Conservation (phyloP, 2,797 vertebrate genomes). For the Chaetophractus vellerosus region DNA sequence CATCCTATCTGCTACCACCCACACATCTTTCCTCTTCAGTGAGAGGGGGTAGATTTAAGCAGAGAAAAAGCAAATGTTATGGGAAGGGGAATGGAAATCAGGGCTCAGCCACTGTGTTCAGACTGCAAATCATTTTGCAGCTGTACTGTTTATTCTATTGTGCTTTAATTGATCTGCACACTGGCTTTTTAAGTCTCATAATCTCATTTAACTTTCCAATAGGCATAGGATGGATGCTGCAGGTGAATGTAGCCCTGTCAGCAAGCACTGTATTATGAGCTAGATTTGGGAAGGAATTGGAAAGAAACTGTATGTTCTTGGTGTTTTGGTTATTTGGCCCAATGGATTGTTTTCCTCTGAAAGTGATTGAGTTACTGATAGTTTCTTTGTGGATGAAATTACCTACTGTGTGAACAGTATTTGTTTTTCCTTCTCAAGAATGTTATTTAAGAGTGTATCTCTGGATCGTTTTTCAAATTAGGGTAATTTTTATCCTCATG, state of each 20-base stretch:
- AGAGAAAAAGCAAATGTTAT: conserved; percentile 37
- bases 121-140: background rate
- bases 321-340: conserved; percentile 44
- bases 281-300: background rate
- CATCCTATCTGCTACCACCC: conserved; percentile 16
- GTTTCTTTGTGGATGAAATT: background rate
- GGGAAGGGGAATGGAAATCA: conserved; percentile 39
- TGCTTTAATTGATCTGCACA: background rate
- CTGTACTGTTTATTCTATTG: background rate
- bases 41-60: conserved; percentile 50
- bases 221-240: background rate
- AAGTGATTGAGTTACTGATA: background rate
- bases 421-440: conserved; percentile 63
- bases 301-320: background rate
- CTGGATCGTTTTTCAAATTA: conserved; percentile 29
- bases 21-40: background rate
- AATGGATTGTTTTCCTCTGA: conserved; percentile 45
- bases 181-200: background rate
- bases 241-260: background rate
- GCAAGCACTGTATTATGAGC: background rate
- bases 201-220: background rate
- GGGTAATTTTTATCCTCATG: background rate
- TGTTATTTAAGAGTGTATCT: conserved; percentile 30
- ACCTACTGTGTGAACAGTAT: background rate
- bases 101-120: background rate